These are phyloP conservation scores for Lagodon rhomboides DNA, from an alignment of 2,797 vertebrate species.

Conservation along the genomic window DNA sequence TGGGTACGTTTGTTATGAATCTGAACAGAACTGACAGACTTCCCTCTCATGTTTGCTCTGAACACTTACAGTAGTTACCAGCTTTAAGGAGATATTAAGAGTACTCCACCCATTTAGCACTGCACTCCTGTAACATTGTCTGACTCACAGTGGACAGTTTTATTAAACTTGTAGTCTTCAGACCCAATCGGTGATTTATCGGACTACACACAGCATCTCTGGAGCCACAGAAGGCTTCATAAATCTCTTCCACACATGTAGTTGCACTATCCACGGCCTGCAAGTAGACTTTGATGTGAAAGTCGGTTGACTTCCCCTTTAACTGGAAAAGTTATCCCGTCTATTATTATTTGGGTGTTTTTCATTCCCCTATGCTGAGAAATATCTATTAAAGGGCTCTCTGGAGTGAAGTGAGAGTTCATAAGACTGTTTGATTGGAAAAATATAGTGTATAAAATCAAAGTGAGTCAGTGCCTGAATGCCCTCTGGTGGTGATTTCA, in stretches of 20 bases:
- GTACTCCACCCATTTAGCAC: accelerated
- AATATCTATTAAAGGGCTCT: background rate
- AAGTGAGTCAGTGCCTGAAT: background rate
- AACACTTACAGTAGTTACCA: background rate
- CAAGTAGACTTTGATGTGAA: background rate
- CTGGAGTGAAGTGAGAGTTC: background rate
- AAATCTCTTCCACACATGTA: background rate
- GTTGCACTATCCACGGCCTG: background rate
- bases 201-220: background rate
- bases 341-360: background rate
- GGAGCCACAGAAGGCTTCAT: background rate
- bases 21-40: background rate
- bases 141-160: background rate
- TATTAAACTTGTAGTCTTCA: background rate
- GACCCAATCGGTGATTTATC: too few relatives aligned
- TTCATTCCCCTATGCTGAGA: background rate
- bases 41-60: background rate
- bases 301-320: background rate
- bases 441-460: background rate
- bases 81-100: background rate
- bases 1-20: constrained; percentile 44
- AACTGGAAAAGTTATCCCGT: background rate
- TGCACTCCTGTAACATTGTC: background rate
- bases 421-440: background rate
- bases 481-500: constrained; percentile 39